These are phyloP conservation scores for Yponomeuta evonymella DNA, from an alignment of 2,888 invertebrate species.

Conservation along the genomic window DNA sequence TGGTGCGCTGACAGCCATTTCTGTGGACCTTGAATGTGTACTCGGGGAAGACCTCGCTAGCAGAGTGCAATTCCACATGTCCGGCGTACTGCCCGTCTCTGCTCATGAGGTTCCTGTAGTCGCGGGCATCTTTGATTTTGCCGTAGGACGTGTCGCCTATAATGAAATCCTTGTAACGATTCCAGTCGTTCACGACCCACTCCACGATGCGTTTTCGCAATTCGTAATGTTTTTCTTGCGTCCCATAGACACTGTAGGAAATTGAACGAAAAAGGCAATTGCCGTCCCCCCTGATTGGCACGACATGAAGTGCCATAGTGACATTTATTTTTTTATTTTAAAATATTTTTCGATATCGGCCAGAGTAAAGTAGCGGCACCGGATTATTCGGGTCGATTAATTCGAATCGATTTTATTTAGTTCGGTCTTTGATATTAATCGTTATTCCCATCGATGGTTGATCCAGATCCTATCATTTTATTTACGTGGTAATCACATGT, in stretches of 20 bases:
- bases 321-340: neutral
- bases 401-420: no score
- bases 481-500: no score
- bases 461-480: no score
- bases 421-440: no score
- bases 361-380: no score
- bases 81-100: slow-evolving; percentile 62
- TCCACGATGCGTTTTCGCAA: slow-evolving; percentile 51
- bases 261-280: slow-evolving; percentile 63
- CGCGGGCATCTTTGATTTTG: slow-evolving; percentile 33
- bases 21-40: slow-evolving; percentile 59
- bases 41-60: slow-evolving; percentile 51
- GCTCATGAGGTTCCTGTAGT: slow-evolving; percentile 52
- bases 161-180: slow-evolving; percentile 58
- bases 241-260: slow-evolving; percentile 52
- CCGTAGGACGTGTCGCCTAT: slow-evolving; percentile 61
- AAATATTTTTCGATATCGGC: no score
- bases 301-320: slow-evolving; percentile 44
- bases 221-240: slow-evolving; percentile 57
- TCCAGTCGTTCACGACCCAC: slow-evolving; percentile 53
- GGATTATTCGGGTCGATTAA: no score
- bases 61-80: slow-evolving; percentile 57
- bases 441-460: no score
- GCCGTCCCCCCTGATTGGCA: slow-evolving; percentile 59
- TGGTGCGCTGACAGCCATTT: slow-evolving; percentile 43